These are phyloP conservation scores for Cecropterus lyciades DNA, from an alignment of 1,140 invertebrate genomes.

Conservation along the genomic window DNA sequence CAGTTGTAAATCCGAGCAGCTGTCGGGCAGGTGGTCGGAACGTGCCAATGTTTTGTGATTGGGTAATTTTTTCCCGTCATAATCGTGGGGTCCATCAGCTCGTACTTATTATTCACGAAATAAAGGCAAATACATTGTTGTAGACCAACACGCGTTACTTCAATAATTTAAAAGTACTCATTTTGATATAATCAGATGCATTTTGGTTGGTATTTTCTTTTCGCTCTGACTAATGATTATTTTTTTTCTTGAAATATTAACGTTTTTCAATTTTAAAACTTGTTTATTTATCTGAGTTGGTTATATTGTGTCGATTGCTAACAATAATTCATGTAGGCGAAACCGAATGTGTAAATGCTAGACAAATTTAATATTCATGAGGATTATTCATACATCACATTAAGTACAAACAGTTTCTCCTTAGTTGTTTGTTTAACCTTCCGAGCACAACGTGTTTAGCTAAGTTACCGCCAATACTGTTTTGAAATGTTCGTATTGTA, in stretches of 20 bases:
- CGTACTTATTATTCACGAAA: constrained; percentile 30
- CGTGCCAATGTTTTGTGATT: constrained; percentile 66
- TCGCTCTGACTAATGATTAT: background rate
- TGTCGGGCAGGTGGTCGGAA: constrained; percentile 70
- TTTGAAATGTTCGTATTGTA: constrained; percentile 64
- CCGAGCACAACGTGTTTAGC: constrained; percentile 59
- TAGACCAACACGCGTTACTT: constrained; percentile 14
- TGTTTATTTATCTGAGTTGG: too few relatives aligned
- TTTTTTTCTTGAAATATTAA: background rate
- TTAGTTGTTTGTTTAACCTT: constrained; percentile 55
- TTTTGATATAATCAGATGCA: constrained; percentile 6
- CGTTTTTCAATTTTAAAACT: background rate
- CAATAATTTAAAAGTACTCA: constrained; percentile 6
- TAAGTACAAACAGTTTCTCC: constrained; percentile 46
- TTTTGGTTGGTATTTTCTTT: constrained; percentile 6
- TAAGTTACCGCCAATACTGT: constrained; percentile 55
- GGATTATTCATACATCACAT: constrained; percentile 60
- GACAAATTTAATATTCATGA: constrained; percentile 59
- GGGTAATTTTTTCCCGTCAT: constrained; percentile 52
- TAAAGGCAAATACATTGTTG: constrained; percentile 20
- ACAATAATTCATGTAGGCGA: constrained; percentile 8
- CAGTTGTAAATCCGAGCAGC: constrained; percentile 72
- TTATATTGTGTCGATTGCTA: background rate
- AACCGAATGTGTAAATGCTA: constrained; percentile 25
- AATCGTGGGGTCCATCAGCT: constrained; percentile 22